Conservation (phyloP, 1,140 invertebrate species). For the Trypoxylus dichotomus region DNA sequence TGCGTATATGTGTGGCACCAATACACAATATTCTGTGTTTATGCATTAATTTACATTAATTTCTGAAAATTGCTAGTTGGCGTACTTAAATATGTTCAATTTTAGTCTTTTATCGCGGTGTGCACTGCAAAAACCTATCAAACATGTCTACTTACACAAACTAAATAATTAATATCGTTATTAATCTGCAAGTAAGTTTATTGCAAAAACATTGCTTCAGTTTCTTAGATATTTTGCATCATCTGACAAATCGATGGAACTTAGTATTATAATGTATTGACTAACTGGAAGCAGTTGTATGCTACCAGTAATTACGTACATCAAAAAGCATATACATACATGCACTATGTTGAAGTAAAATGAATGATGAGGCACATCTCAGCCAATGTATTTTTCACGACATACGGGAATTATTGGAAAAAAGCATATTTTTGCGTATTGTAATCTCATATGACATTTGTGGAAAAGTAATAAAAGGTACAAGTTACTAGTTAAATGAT, state of each 20-base stretch:
- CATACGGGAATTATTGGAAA: too few relatives aligned
- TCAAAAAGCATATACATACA: too few relatives aligned
- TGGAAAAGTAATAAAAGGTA: too few relatives aligned
- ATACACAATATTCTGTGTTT: not conserved
- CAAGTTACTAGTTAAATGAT: too few relatives aligned
- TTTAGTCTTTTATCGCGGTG: not conserved
- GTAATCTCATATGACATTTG: too few relatives aligned
- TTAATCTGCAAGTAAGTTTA: not conserved
- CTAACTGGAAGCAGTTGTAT: too few relatives aligned
- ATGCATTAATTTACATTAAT: slow-evolving; percentile 8
- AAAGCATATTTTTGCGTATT: too few relatives aligned
- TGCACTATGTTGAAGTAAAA: too few relatives aligned
- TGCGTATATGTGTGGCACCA: not conserved
- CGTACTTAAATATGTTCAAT: not conserved
- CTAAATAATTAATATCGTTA: not conserved
- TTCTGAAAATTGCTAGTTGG: not conserved
- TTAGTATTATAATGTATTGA: too few relatives aligned
- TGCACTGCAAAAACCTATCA: not conserved
- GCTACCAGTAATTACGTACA: too few relatives aligned
- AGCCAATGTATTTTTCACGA: too few relatives aligned
- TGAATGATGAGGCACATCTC: too few relatives aligned
- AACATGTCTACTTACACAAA: not conserved
- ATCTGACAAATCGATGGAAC: not conserved
- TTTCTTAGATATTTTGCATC: not conserved
- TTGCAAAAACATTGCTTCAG: not conserved